Base-by-base conservation (phyloP, 2,888 invertebrate genomes). In the Cyclophora albipunctata region DNA sequence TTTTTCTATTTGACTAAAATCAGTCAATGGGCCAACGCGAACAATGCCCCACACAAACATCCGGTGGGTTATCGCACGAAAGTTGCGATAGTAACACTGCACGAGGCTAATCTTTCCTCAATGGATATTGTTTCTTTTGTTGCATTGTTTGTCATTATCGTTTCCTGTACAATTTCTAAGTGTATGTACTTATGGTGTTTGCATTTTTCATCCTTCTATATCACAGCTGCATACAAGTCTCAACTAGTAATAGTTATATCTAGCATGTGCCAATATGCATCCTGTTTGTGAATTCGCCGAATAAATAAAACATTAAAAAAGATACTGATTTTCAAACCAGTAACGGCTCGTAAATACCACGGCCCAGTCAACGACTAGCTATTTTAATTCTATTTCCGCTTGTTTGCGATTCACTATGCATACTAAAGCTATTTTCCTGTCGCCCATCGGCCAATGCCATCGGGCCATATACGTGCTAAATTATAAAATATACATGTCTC, bases 21-120 rank as follows among this genome's bases (percentile, higher is more conserved):
- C 49, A 55, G 63, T 71, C 64, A 69, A 69, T 71, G 66, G 63
- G 64, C 59, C 55, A 62, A 56, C 69, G 62, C 58, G 73, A 79
- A 84, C 83, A 84, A 84, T 84, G 71, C 76, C 72, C 76, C 78
- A 77, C 75, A 73, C 75, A 84, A 84, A 84, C 83, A 84, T 85
- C 84, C 85, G 85, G 80, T 63, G 59, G 58, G 75, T 78, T 83
- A 83, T 85, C 83, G 75, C 66, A 64, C 60, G 71, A 75, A 73
- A 76, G 70, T 80, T 75, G 37, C 66, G 67, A 75, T 71, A 71
- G 71, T 72, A 76, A 72, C 69, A 62, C 58, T 55, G 56, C 58
- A 69, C 64, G 60, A 20, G 63, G 67, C 69, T 69, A 74, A 72
- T 76, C 69, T 69, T 64, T 67, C 64, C 67, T 74, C 71, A 75